A percentile compares a stretch with the other conserved stretches of the same genome.
phyloP scores from a whole-genome alignment of 2,888 invertebrate species.

The Odontocolon sp. region DNA sequence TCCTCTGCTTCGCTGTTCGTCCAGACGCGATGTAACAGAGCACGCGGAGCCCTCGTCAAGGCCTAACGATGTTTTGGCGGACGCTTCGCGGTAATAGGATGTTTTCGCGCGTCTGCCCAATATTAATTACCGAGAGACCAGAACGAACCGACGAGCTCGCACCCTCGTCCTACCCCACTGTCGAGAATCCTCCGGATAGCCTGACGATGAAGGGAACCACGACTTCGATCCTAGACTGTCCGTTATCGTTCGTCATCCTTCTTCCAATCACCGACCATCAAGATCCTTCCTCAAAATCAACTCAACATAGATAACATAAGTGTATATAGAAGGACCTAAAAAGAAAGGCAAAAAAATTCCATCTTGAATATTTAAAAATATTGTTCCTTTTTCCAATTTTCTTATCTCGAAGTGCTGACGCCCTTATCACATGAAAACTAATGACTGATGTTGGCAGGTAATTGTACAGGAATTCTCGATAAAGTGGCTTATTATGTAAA shows the following conservation, averaged over 20 bases:
- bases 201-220: neutral
- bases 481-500: no score
- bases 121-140: constrained; percentile 59
- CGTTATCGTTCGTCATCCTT: constrained; percentile 27
- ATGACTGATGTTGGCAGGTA: no score
- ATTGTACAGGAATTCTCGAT: no score
- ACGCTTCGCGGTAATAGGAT: constrained; percentile 59
- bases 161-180: neutral
- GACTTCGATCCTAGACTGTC: constrained; percentile 1
- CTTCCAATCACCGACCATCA: constrained; percentile 4
- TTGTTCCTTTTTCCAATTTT: no score
- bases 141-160: neutral
- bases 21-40: constrained; percentile 12
- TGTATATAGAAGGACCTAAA: no score
- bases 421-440: no score
- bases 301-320: no score
- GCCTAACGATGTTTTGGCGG: constrained; percentile 64
- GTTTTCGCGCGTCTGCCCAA: constrained; percentile 61
- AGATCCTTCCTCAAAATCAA: neutral
- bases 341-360: no score
- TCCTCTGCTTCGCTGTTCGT: constrained; percentile 18
- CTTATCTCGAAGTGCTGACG: no score
- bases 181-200: constrained; percentile 1
- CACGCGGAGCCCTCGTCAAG: constrained; percentile 42
- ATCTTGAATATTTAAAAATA: no score